These are phyloP conservation scores for Chalcis sispes DNA, from an alignment of 2,888 invertebrate genomes.

Conservation along the genomic window DNA sequence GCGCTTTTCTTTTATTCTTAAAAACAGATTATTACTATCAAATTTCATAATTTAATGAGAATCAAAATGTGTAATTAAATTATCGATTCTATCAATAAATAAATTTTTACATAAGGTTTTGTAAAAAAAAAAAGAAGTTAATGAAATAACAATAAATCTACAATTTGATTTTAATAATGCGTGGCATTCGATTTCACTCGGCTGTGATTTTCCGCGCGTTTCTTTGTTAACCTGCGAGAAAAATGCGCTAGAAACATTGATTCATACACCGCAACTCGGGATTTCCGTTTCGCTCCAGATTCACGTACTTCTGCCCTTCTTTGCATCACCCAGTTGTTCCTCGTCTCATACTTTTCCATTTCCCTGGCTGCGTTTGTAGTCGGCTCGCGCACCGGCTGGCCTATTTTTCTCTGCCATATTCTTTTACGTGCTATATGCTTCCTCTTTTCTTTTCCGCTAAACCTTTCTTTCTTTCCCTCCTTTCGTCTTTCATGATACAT, in stretches of 20 bases:
- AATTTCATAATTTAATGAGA: too few species aligned
- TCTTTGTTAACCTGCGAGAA: conserved; percentile 27
- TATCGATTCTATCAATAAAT: too few species aligned
- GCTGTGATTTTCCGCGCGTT: conserved; percentile 37
- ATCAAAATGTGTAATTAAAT: too few species aligned
- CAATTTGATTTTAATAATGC: too few species aligned
- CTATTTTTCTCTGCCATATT: conserved; percentile 38
- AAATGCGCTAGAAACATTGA: conserved; percentile 49
- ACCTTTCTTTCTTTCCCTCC: neutral
- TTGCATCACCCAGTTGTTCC: conserved; percentile 9
- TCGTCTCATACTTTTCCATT: conserved; percentile 38
- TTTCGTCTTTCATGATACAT: neutral
- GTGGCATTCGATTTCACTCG: neutral
- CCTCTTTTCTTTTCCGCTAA: neutral
- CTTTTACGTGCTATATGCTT: conserved; percentile 1
- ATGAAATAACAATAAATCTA: too few species aligned
- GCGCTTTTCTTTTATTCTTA: too few species aligned
- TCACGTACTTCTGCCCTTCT: conserved; percentile 40
- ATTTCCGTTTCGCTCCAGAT: conserved; percentile 51
- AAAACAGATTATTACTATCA: too few species aligned
- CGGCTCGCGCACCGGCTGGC: conserved; percentile 37
- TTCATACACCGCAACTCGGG: conserved; percentile 46
- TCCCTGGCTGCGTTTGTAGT: neutral
- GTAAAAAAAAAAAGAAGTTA: too few species aligned
- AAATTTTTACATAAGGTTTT: too few species aligned